Evolutionary conservation across 2,888 invertebrate genomes (phyloP).

Genomic region (Acanthosoma haemorrhoidale): DNA sequence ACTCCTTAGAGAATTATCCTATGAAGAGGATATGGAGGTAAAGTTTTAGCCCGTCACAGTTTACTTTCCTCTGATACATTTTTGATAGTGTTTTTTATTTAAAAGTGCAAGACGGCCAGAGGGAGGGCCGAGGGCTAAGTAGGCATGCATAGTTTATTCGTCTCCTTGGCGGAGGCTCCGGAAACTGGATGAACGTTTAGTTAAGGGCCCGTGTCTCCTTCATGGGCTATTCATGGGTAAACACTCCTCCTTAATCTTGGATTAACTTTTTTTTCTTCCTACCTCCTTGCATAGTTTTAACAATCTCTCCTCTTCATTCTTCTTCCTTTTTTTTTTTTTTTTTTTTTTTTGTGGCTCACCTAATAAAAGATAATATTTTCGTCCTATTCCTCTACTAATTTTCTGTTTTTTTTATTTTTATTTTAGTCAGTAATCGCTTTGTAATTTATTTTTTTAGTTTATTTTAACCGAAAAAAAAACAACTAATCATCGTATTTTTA

Average conservation of each 20-base stretch:
- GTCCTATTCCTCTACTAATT: too few species aligned
- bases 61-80: conserved; percentile 27
- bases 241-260: conserved; percentile 20
- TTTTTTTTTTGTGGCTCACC: neutral
- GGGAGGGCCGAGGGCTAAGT: neutral
- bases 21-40: neutral
- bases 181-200: conserved; percentile 25
- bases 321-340: neutral
- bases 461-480: too few species aligned
- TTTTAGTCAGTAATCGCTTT: too few species aligned
- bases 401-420: too few species aligned
- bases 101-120: neutral
- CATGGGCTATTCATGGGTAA: conserved; percentile 21
- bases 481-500: too few species aligned
- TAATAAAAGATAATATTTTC: too few species aligned
- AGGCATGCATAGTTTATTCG: conserved; percentile 9
- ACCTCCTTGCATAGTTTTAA: neutral
- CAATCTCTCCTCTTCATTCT: neutral
- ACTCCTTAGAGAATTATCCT: conserved; percentile 24
- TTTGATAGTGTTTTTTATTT: conserved; percentile 25
- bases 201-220: conserved; percentile 19
- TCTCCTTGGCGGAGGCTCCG: neutral
- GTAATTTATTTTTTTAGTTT: too few species aligned
- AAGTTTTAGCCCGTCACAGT: neutral
- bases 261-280: conserved; percentile 3